phyloP scores from a whole-genome alignment of 2,797 vertebrate species.

The Propithecus deckenii region DNA sequence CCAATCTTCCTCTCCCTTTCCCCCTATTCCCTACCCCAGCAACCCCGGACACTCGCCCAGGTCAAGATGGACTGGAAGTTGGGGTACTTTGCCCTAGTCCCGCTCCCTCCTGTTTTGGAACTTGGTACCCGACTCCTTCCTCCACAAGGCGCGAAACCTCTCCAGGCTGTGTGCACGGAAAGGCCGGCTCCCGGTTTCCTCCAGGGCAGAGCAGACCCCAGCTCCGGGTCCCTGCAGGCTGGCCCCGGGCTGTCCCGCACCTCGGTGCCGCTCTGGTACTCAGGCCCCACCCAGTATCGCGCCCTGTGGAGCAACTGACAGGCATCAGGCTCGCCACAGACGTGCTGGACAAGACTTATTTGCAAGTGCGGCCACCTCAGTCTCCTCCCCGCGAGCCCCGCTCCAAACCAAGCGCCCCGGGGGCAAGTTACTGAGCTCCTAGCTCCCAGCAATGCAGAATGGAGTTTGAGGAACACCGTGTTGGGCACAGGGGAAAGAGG shows the following conservation, averaged over 20 bases:
- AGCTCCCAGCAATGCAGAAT: no score
- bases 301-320: background rate
- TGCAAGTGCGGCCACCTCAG: background rate
- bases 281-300: conserved; percentile 14
- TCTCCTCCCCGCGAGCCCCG: background rate
- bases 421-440: background rate
- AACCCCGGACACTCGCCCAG: background rate
- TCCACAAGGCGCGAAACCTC: background rate
- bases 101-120: background rate
- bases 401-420: background rate
- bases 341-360: background rate
- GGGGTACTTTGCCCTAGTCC: background rate
- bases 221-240: background rate
- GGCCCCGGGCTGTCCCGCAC: background rate
- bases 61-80: background rate
- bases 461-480: background rate
- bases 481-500: background rate
- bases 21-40: background rate
- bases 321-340: rapidly evolving
- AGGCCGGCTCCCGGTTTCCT: background rate
- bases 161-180: background rate
- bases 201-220: background rate
- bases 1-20: background rate
- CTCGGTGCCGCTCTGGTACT: rapidly evolving
- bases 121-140: background rate